A percentile compares a stretch with the other conserved stretches of the same genome.
phyloP scores from a whole-genome alignment of 30 jellyfish, hydroid and myxozoan species.

The Turritopsis dohrnii region DNA sequence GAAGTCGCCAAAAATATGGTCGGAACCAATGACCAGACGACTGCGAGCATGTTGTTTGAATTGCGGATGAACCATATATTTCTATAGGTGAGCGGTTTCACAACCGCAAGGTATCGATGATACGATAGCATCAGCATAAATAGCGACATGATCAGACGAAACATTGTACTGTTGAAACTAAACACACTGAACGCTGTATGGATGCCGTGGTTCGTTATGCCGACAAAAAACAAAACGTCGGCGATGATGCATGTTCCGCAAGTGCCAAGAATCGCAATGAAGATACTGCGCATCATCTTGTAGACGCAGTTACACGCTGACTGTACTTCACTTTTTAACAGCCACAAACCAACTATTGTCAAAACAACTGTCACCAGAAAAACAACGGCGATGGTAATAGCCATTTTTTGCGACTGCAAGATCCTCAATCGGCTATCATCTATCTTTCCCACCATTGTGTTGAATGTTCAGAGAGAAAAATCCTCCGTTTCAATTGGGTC shows the following conservation, averaged over 20 bases:
- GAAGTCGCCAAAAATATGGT: not conserved
- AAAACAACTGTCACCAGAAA: not conserved
- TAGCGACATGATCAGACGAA: not conserved
- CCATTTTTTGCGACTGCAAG: not conserved
- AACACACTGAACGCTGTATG: not conserved
- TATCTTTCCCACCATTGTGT: not conserved
- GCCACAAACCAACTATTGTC: not conserved
- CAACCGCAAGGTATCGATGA: constrained; percentile 9
- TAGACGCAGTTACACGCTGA: not conserved
- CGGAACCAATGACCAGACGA: not conserved
- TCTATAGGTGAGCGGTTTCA: not conserved
- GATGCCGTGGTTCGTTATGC: not conserved
- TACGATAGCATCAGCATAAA: not conserved
- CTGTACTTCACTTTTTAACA: not conserved
- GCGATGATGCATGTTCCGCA: not conserved
- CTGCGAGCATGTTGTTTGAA: not conserved
- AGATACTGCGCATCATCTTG: not conserved
- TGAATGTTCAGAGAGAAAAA: too few species aligned
- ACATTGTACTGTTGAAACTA: not conserved
- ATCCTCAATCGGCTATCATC: not conserved
- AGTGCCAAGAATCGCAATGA: not conserved
- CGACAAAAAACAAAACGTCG: not conserved
- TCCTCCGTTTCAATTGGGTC: too few species aligned
- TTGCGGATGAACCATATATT: not conserved
- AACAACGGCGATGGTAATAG: not conserved